phyloP scores from a whole-genome alignment of 2,888 invertebrate genomes.

The Candidula unifasciata region DNA sequence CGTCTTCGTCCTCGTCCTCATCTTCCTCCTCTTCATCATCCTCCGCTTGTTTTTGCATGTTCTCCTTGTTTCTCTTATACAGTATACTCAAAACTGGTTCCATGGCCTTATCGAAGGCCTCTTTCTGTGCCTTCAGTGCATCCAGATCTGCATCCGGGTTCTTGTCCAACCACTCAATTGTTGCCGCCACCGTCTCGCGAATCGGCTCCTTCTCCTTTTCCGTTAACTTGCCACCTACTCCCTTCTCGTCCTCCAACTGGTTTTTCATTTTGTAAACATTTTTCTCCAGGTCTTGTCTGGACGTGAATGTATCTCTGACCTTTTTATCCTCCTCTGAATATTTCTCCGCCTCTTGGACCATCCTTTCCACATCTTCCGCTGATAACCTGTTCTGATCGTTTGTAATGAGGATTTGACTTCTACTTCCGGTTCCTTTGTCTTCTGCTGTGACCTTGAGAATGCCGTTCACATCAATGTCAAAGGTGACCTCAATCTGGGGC shows the following conservation, averaged over 20 bases:
- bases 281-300: slow-evolving; percentile 94
- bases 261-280: slow-evolving; percentile 98
- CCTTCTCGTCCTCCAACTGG: slow-evolving; percentile 96
- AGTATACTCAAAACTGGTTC: slow-evolving; percentile 97
- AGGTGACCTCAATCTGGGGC: slow-evolving; percentile 79
- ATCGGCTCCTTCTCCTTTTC: slow-evolving; percentile 95
- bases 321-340: slow-evolving; percentile 99
- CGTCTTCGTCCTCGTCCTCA: too few relatives aligned
- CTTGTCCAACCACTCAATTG: slow-evolving; percentile 98
- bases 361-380: slow-evolving; percentile 98
- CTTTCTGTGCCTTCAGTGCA: slow-evolving; percentile 94
- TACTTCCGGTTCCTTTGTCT: slow-evolving; percentile 98
- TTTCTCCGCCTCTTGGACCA: slow-evolving; percentile 99
- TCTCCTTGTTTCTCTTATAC: slow-evolving; percentile 87
- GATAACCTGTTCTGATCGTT: slow-evolving; percentile 98
- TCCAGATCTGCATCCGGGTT: slow-evolving; percentile 95
- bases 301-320: slow-evolving; percentile 88
- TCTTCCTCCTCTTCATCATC: slow-evolving; percentile 79
- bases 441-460: slow-evolving; percentile 88
- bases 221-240: slow-evolving; percentile 92
- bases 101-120: slow-evolving; percentile 94
- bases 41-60: slow-evolving; percentile 85
- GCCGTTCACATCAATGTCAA: slow-evolving; percentile 81
- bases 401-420: slow-evolving; percentile 98
- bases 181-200: slow-evolving; percentile 94